Conservation (phyloP, 2,888 invertebrate species). For the Trichacis sp. region DNA sequence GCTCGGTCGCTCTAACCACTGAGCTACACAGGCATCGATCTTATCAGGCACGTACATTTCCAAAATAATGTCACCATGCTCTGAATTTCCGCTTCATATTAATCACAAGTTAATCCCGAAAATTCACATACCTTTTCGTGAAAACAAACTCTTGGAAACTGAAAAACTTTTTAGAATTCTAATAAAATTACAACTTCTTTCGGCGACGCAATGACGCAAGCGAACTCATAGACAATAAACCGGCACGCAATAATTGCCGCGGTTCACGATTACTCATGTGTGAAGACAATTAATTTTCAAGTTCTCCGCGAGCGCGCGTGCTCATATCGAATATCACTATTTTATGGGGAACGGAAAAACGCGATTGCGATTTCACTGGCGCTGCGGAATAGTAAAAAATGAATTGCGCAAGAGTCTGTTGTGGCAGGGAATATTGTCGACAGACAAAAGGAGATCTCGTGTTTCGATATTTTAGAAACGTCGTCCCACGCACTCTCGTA, state of each 20-base stretch:
- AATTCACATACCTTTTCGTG: too few relatives aligned
- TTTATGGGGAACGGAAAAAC: background rate
- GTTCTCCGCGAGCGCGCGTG: constrained; percentile 26
- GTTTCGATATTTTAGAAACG: constrained; percentile 30
- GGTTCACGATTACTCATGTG: constrained; percentile 21
- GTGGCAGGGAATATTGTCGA: constrained; percentile 13
- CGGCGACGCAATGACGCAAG: too few relatives aligned
- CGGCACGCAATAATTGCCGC: constrained; percentile 29
- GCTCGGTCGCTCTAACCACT: too few relatives aligned
- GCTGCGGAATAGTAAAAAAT: constrained; percentile 6
- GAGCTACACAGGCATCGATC: too few relatives aligned
- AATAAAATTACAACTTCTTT: too few relatives aligned
- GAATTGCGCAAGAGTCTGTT: constrained; percentile 26
- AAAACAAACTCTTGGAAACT: too few relatives aligned
- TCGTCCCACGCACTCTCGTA: constrained; percentile 33
- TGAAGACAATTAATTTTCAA: constrained; percentile 35
- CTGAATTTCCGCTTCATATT: too few relatives aligned
- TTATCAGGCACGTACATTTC: too few relatives aligned
- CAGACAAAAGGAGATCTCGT: constrained; percentile 26
- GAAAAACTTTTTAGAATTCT: too few relatives aligned
- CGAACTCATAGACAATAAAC: too few relatives aligned
- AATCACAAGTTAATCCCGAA: too few relatives aligned
- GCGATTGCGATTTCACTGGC: constrained; percentile 15
- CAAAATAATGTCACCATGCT: too few relatives aligned
- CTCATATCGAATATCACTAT: constrained; percentile 12